Evolutionary conservation across 2,797 vertebrate species (phyloP), one percentile per base, ranked within the genome.

Genomic region (Hafferia zeledoni): DNA sequence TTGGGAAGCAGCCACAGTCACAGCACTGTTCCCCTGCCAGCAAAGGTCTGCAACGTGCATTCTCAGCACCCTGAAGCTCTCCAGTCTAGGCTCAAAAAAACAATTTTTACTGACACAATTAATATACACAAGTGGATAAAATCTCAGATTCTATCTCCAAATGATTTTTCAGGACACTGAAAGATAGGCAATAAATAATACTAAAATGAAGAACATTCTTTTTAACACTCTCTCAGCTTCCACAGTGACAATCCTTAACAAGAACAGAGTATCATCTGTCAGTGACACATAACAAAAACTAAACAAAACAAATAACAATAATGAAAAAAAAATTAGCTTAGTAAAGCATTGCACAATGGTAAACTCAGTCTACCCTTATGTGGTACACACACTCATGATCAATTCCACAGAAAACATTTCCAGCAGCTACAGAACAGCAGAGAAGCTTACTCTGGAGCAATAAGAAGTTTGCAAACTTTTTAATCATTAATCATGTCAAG

Each of bases 281-380:
- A 91, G 17, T 85, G 25, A 79, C 41, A 79, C 31, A n/a, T 17
- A 64, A 64, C 16, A 46, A 46, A 64, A 46, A 44, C 22, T 64
- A 64, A 46, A 64, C 39, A 37, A 60, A 41, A 41, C 18, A 44
- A 44, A 17, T 61, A 30, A 61, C 43, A n/a, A 46, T 24, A 44
- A 64, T 44, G 47, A 76, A 89, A 47, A 49, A 84, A 74, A 25
- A 14, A 16, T 4, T 30, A 87, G n/a, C 69, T 94, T 63, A 83
- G 46, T 90, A 65, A 94, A 95, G 63, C 57, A 89, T 47, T 71
- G 53, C 44, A 93, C 59, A 84, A 31, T 16, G 14, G 52, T 63
- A 81, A 88, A 78, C 64, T 84, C 56, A 41, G 30, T 17, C 76
- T 64, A 63, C 41, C 68, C 41, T 93, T 87, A 78, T 0, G 4